Evolutionary conservation across 1,140 invertebrate genomes (phyloP).

Genomic region (Sitophilus oryzae): DNA sequence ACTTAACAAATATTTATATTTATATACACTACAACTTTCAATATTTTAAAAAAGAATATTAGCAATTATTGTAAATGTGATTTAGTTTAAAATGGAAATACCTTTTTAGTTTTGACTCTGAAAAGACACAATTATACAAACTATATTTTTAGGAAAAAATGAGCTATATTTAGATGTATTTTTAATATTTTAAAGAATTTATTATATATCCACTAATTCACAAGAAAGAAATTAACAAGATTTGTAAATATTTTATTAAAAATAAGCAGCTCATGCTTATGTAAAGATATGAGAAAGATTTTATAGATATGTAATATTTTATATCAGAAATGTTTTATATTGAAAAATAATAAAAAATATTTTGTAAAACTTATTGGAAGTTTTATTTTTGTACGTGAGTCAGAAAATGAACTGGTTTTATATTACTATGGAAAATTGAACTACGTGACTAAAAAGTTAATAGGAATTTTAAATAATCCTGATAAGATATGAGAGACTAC

Average conservation of each 20-base stretch:
- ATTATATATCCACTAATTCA: slow-evolving; percentile 6
- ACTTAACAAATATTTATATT: neutral
- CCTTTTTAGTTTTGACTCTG: slow-evolving; percentile 3
- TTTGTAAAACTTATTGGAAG: neutral
- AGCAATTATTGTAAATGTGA: slow-evolving; percentile 15
- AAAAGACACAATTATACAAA: slow-evolving; percentile 9
- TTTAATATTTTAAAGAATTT: slow-evolving; percentile 8
- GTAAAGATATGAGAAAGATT: slow-evolving; percentile 1
- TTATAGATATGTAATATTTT: slow-evolving; percentile 24
- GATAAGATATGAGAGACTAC: slow-evolving; percentile 8
- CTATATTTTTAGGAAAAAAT: neutral
- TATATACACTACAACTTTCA: neutral
- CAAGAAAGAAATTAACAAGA: neutral
- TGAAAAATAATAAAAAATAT: slow-evolving; percentile 5
- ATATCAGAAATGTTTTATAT: slow-evolving; percentile 18
- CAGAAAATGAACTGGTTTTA: no score
- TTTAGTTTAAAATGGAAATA: slow-evolving; percentile 16
- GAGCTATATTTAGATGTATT: slow-evolving; percentile 14
- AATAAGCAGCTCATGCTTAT: slow-evolving; percentile 6
- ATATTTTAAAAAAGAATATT: slow-evolving; percentile 3
- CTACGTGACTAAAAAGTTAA: slow-evolving; percentile 8
- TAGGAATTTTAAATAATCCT: neutral
- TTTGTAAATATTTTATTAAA: slow-evolving; percentile 1
- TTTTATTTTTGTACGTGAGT: neutral
- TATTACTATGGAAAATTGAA: neutral